Conservation (phyloP, 2,797 vertebrate genomes). For the Gobio occitaniae region DNA sequence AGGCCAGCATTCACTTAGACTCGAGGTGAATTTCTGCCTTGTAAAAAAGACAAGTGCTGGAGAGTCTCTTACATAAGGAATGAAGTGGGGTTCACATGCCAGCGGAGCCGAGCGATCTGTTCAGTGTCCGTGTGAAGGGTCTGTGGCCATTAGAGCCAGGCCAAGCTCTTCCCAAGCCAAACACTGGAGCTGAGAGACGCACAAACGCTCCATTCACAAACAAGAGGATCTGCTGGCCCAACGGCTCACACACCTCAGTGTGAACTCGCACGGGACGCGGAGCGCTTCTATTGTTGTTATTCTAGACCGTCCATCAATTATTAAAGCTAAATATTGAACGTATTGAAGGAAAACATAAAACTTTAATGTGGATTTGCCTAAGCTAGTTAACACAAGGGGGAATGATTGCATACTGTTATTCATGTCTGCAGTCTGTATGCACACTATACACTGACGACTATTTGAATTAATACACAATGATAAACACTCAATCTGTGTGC, state of each 20-base stretch:
- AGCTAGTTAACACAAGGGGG: not conserved
- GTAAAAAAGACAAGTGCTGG: not conserved
- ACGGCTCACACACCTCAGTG: not conserved
- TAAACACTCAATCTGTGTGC: not conserved
- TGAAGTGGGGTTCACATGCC: not conserved
- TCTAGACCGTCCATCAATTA: not conserved
- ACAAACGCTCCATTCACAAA: conserved; percentile 14
- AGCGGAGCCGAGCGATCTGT: not conserved
- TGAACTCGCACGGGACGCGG: not conserved
- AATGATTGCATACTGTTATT: not conserved
- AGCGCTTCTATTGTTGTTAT: not conserved
- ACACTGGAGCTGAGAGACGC: not conserved
- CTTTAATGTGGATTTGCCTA: not conserved
- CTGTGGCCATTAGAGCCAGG: not conserved
- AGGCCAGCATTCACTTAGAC: not conserved
- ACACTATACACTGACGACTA: not conserved
- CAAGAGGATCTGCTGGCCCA: not conserved
- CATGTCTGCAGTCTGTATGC: not conserved
- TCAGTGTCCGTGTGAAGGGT: not conserved
- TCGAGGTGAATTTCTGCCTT: not conserved
- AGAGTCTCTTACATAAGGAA: not conserved
- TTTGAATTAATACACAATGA: not conserved
- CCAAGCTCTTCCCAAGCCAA: conserved; percentile 6
- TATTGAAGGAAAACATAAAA: not conserved
- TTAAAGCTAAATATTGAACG: not conserved